These are phyloP conservation scores for Lithophane leautieri DNA, from an alignment of 2,888 invertebrate genomes.

Conservation along the genomic window DNA sequence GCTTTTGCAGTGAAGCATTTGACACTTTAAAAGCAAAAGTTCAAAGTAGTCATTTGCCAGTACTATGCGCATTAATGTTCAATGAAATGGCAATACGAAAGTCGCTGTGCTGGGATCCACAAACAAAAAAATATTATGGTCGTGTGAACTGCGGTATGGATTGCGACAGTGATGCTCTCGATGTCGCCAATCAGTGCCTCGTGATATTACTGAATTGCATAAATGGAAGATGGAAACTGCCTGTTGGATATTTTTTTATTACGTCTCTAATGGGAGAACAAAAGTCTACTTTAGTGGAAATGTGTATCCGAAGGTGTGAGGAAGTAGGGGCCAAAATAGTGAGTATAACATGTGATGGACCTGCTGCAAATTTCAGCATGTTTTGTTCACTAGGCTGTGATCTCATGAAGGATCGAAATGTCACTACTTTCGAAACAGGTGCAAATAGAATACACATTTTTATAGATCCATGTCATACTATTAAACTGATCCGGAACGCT, in stretches of 20 bases:
- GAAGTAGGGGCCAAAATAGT: slow-evolving; percentile 1
- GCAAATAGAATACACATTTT: slow-evolving; percentile 24
- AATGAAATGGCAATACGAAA: background rate
- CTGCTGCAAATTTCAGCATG: slow-evolving; percentile 22
- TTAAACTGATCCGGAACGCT: slow-evolving; percentile 30
- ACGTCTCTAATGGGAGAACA: too few relatives aligned
- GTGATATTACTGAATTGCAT: too few relatives aligned
- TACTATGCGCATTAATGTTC: slow-evolving; percentile 16
- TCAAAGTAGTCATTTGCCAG: background rate
- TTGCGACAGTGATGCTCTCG: too few relatives aligned
- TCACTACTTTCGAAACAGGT: background rate
- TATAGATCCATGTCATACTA: slow-evolving; percentile 11
- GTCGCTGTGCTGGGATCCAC: too few relatives aligned
- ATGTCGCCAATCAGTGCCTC: too few relatives aligned
- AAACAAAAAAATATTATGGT: too few relatives aligned
- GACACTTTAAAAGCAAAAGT: slow-evolving; percentile 15
- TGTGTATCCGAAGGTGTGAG: background rate
- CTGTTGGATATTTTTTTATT: too few relatives aligned
- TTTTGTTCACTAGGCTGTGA: slow-evolving; percentile 1
- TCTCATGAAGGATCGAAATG: slow-evolving; percentile 7
- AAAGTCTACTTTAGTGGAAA: background rate
- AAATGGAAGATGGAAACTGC: too few relatives aligned
- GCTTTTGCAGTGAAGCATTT: slow-evolving; percentile 23
- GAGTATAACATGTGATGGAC: slow-evolving; percentile 13
- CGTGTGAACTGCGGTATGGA: too few relatives aligned